Evolutionary conservation across 1,140 invertebrate genomes (phyloP).

Genomic region (Anoplolepis gracilipes): DNA sequence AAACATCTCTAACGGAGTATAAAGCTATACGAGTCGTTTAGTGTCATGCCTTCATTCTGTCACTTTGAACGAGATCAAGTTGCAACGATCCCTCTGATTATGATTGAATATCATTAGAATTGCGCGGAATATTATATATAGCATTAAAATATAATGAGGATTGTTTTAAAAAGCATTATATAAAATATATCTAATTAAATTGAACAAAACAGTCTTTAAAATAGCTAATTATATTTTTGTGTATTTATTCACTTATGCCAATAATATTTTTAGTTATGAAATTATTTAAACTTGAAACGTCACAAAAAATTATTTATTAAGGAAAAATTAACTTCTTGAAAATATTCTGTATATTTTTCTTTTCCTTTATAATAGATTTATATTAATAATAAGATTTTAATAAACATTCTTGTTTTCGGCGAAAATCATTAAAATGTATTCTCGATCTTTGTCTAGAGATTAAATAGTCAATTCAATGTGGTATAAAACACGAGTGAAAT

Average conservation of each 20-base stretch:
- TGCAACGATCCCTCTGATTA: neutral
- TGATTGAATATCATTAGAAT: neutral
- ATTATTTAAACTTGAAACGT: neutral
- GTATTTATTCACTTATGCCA: neutral
- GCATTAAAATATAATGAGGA: neutral
- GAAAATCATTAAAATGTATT: neutral
- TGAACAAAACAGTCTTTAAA: no score
- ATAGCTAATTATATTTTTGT: neutral
- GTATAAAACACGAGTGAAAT: neutral
- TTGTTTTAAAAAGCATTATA: no score
- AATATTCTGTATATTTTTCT: neutral
- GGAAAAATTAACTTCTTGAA: neutral
- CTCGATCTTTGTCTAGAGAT: neutral
- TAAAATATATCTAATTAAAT: no score
- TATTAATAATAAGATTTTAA: neutral
- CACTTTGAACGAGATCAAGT: neutral
- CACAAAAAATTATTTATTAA: neutral
- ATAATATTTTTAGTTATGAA: conserved; percentile 3
- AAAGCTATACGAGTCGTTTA: neutral
- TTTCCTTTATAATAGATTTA: neutral
- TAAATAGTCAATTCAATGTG: neutral
- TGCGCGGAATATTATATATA: neutral
- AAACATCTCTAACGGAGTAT: neutral
- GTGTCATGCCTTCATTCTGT: neutral
- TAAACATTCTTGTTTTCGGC: neutral